Conservation (phyloP, 2,888 invertebrate genomes). For the Rugalucina vietnamica region DNA sequence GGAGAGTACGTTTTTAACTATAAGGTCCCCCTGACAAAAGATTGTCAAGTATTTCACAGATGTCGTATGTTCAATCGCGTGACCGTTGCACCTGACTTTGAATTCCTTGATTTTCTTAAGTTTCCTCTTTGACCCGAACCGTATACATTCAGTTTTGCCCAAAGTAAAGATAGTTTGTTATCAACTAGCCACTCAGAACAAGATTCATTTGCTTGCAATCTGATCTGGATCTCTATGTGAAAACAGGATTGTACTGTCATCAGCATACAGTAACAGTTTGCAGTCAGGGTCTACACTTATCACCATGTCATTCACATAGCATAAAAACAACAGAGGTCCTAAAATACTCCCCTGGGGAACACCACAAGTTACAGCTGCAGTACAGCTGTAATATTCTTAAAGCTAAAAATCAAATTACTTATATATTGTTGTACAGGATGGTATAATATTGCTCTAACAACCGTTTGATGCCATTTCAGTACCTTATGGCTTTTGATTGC, state of each 20-base stretch:
- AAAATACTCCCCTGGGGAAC: conserved; percentile 24
- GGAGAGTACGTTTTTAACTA: neutral
- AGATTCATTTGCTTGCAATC: neutral
- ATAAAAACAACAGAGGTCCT: conserved; percentile 11
- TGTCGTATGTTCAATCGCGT: neutral
- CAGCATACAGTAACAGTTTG: conserved; percentile 14
- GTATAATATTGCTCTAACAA: no score
- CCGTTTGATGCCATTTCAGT: no score
- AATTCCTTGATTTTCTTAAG: neutral
- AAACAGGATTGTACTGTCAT: conserved; percentile 28
- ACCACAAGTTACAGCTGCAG: conserved; percentile 17
- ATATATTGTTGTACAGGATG: no score
- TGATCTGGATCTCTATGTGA: conserved; percentile 10
- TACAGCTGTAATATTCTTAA: neutral
- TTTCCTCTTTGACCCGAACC: conserved; percentile 15
- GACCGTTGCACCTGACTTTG: neutral
- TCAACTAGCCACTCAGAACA: conserved; percentile 19
- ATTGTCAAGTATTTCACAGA: neutral
- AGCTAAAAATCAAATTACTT: no score
- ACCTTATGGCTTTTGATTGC: no score
- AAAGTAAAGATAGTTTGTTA: conserved; percentile 14
- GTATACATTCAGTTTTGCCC: conserved; percentile 10
- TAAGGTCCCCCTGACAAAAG: neutral
- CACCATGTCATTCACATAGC: conserved; percentile 3
- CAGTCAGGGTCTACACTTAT: neutral